Evolutionary conservation across 2,888 invertebrate genomes (phyloP).

Genomic region (Tipula unca): DNA sequence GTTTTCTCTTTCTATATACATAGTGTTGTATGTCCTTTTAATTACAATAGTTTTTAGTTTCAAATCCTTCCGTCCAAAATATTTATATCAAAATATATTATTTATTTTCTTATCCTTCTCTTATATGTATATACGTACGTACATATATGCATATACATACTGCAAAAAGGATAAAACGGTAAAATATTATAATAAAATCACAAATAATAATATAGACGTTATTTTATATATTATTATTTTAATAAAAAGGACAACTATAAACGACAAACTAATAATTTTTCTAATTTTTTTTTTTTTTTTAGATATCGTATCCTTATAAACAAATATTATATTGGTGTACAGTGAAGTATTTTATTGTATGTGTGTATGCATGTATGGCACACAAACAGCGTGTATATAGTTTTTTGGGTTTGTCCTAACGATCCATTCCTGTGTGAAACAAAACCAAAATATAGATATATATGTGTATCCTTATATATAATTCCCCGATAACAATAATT

Average conservation of each 20-base stretch:
- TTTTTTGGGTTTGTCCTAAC: conserved; percentile 3
- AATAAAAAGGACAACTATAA: conserved; percentile 14
- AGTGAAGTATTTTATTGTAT: background rate
- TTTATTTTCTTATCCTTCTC: background rate
- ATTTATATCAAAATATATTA: background rate
- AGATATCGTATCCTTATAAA: background rate
- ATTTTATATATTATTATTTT: background rate
- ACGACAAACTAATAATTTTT: conserved; percentile 2
- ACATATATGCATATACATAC: background rate
- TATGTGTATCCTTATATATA: conserved; percentile 42
- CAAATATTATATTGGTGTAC: background rate
- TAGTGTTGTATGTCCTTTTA: background rate
- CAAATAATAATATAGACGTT: conserved; percentile 1
- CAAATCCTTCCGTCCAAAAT: background rate
- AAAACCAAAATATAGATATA: conserved; percentile 21
- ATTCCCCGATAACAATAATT: conserved; percentile 46
- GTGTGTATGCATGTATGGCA: background rate
- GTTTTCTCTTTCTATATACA: background rate
- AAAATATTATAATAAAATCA: conserved; percentile 14
- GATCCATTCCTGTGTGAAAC: conserved; percentile 16
- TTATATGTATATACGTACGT: background rate
- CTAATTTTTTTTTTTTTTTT: background rate
- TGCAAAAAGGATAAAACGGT: background rate
- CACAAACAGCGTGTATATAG: background rate
- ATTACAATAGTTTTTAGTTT: background rate